A percentile compares a stretch with the other conserved stretches of the same genome.
phyloP scores from a whole-genome alignment of 2,888 invertebrate species.

The Drosophila macrospina region DNA sequence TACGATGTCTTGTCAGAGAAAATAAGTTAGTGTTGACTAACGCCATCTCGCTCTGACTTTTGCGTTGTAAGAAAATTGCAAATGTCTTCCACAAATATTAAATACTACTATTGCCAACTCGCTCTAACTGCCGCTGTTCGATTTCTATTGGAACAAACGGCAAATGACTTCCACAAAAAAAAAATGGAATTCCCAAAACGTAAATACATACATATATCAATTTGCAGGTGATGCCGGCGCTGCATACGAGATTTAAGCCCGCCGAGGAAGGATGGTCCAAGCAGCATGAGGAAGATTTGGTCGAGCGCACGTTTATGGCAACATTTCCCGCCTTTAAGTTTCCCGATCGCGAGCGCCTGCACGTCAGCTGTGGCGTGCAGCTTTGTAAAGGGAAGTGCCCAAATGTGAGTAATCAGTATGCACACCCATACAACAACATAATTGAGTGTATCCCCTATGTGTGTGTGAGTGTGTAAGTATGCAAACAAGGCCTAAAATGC shows the following conservation, averaged over 20 bases:
- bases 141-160: background rate
- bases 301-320: conserved; percentile 85
- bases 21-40: too few species aligned
- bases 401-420: conserved; percentile 85
- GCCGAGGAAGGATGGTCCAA: conserved; percentile 85
- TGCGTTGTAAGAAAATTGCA: background rate
- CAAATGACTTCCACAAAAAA: background rate
- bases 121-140: background rate
- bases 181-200: background rate
- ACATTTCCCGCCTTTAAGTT: conserved; percentile 94
- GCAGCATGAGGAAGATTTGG: conserved; percentile 84
- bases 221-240: conserved; percentile 85
- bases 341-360: conserved; percentile 91
- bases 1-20: too few species aligned
- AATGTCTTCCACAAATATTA: background rate
- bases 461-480: conserved; percentile 6
- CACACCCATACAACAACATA: background rate
- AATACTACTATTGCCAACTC: background rate
- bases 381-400: conserved; percentile 91
- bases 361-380: conserved; percentile 91
- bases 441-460: too few species aligned
- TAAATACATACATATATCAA: background rate
- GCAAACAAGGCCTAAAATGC: conserved; percentile 37
- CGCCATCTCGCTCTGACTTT: background rate
- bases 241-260: conserved; percentile 80